phyloP scores from a whole-genome alignment of 92 coral and sea anemone genomes.

The Umimayanthus chanpuru region DNA sequence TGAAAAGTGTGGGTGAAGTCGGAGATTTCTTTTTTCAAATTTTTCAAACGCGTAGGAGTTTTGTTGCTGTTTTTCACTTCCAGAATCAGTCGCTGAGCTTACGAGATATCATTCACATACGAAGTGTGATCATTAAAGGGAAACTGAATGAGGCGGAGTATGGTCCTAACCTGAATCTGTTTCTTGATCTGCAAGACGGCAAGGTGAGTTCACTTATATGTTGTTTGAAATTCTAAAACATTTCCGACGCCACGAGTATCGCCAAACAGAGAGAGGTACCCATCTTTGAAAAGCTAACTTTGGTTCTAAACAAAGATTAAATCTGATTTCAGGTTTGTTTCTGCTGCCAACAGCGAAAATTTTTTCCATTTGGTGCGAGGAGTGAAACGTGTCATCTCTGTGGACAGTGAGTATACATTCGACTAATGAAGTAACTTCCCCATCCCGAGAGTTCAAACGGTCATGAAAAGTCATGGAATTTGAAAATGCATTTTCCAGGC shows the following conservation, averaged over 20 bases:
- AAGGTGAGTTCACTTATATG: neutral
- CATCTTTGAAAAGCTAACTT: neutral
- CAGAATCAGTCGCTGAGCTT: conserved; percentile 26
- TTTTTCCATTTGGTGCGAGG: conserved; percentile 9
- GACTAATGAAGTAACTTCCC: neutral
- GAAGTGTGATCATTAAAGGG: conserved; percentile 34
- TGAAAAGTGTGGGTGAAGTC: too few relatives aligned
- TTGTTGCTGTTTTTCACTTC: neutral
- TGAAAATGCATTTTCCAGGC: too few relatives aligned
- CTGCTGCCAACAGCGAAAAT: conserved; percentile 16
- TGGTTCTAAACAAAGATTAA: neutral
- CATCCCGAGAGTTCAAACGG: too few relatives aligned
- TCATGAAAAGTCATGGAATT: too few relatives aligned
- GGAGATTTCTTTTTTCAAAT: too few relatives aligned
- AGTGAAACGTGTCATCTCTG: conserved; percentile 23
- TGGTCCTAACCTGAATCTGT: conserved; percentile 3
- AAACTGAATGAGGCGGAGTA: conserved; percentile 30
- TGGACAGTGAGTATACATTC: conserved; percentile 18
- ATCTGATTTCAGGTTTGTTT: conserved; percentile 17
- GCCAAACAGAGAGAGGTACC: neutral
- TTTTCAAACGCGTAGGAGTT: too few relatives aligned
- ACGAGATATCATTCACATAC: conserved; percentile 28
- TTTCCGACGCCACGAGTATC: neutral
- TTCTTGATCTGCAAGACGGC: conserved; percentile 33
- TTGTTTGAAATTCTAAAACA: neutral